These are phyloP conservation scores for Melinopterus prodromus DNA, from an alignment of 2,888 invertebrate genomes.

Conservation along the genomic window DNA sequence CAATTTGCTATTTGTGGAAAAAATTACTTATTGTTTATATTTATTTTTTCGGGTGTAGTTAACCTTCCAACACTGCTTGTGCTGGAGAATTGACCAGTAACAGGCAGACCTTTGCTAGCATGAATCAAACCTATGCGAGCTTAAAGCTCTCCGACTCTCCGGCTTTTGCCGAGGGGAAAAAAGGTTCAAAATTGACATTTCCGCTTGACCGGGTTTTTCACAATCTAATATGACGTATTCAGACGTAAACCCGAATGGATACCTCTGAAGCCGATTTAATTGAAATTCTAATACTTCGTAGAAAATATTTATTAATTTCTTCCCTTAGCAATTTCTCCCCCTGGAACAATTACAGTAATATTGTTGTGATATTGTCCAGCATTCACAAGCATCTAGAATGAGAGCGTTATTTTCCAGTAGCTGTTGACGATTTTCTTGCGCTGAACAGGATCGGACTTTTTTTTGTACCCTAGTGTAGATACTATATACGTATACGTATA, in stretches of 20 bases:
- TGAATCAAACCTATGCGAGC: not conserved
- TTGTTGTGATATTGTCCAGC: no score
- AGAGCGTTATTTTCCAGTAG: no score
- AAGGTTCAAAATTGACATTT: slow-evolving; percentile 4
- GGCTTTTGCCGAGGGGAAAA: not conserved
- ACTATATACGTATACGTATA: no score
- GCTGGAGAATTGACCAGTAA: not conserved
- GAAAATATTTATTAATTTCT: not conserved
- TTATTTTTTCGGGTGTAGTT: no score
- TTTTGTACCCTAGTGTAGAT: no score
- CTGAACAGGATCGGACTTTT: no score
- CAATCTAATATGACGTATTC: not conserved
- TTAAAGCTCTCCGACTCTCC: not conserved
- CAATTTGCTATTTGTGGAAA: no score
- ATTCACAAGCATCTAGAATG: no score
- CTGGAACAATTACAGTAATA: no score
- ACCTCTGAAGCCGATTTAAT: not conserved
- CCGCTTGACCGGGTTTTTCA: not conserved
- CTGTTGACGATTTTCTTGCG: no score
- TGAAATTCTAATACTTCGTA: not conserved
- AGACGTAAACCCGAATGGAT: not conserved
- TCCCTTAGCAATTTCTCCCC: not conserved
- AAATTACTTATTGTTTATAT: no score
- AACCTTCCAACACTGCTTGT: no score
- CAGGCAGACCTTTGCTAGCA: not conserved